Base-by-base conservation (phyloP, 2,113 vertebrate species). In the Theristicus caerulescens region DNA sequence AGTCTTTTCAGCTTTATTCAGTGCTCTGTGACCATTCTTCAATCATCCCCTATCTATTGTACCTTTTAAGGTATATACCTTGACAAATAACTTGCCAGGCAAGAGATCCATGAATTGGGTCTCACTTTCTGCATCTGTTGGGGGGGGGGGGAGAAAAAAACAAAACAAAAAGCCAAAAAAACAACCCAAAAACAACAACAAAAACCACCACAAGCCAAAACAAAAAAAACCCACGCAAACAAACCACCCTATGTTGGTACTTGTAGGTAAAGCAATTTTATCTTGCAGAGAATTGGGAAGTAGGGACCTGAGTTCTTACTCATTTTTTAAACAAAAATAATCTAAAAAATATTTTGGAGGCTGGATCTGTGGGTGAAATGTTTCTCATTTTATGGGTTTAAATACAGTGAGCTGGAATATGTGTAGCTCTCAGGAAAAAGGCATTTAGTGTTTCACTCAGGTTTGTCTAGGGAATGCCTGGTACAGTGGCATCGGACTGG, bases 41-140 rank as follows among this genome's bases (percentile, higher is more conserved):
- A 38, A 0, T 77, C n/a, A 62, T 72, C 42, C 5, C 8, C 9
- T 57, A 1, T 47, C 22, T 81, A 0, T 58, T 81, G 11, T 20
- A 51, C 24, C 18, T 54, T 72, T 64, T 9, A 67, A 67, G 24
- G 84, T 67, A 8, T 0, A 16, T 54, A 49, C 13, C 15, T 59
- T 64, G 65, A 36, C 27, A 73, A 65, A 40, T 52, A 82, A 54
- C 20, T 88, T 85, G n/a, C 51, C 24, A 64, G 49, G 34, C 16
- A 52, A 64, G 52, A 38, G 7, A 3, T 20, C 16, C 9, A 6
- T 52, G 58, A 58, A 32, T 47, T 1, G 5, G 4, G 11, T 51
- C 13, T 83, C 9, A 10, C 36, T 83, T 87, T 44, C n/a, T 76
- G 36, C 21, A 31, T 5, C 6, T 6, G 2, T 64, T 7, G 38